Evolutionary conservation across 2,113 vertebrate species (phyloP), one percentile per base, ranked within the genome.

Genomic region (Phylloscopus trochilus): DNA sequence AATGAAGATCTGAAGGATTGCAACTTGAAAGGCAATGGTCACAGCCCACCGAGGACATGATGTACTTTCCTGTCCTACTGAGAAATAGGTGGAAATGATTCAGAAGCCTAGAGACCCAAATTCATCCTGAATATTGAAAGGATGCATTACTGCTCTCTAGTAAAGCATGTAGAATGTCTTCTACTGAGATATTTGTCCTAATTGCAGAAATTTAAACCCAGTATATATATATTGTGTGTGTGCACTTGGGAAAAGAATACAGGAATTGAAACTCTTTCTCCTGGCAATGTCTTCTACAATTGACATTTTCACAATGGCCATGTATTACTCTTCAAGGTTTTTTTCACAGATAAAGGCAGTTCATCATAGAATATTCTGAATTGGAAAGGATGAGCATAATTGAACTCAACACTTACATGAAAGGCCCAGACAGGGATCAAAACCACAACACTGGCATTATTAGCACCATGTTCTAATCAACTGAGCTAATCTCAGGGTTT

Each of bases 1-100:
- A 81, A 92, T 59, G 80, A 93, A 86, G 83, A 92, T 93, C 72
- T 92, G 89, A 97, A 93, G 80, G 86, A 74, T 4, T 83, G 51
- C 46, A 89, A 22, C 68, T 83, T 90, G 64, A 96, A 94, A 95
- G 37, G 66, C 82, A 88, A 52, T 67, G 64, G 90, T 77, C 90
- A 87, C 75, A 92, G 72, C 83, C 83, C 60, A 89, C 90, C 19
- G 13, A 90, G 94, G 90, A 93, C 76, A 77, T 33, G 56, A 90
- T 55, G 64, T 63, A 81, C 60, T 55, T 92, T 86, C 59, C 77
- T 83, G 79, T 80, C 67, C 62, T 92, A 39, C 33, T 83, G 64
- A 90, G 49, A 85, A 66, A 79, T 35, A 70, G 55, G 55, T n/a
- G 31, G 52, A 81, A 87, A 87, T 70, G 1, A 83, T 59, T 89